phyloP scores from a whole-genome alignment of 2,797 vertebrate genomes.

The Poeciliopsis gracilis region DNA sequence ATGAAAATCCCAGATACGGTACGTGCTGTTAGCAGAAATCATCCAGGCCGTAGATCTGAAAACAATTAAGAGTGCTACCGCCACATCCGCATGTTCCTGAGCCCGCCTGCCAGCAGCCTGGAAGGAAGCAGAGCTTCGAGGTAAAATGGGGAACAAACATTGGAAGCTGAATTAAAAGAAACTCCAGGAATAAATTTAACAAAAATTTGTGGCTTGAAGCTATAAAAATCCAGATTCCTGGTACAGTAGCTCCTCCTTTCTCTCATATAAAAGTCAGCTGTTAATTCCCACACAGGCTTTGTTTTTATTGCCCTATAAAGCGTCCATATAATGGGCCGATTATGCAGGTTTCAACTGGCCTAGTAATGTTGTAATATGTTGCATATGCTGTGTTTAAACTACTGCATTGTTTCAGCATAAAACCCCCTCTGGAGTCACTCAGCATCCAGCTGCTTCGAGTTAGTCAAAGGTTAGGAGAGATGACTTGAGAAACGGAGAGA shows the following conservation, averaged over 20 bases:
- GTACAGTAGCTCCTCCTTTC: slow-evolving; percentile 21
- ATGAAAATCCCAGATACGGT: slow-evolving; percentile 13
- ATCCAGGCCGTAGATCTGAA: slow-evolving; percentile 64
- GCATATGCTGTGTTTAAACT: slow-evolving; percentile 17
- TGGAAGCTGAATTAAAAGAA: not conserved
- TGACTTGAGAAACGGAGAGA: not conserved
- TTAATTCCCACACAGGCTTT: slow-evolving; percentile 30
- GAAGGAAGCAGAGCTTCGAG: not conserved
- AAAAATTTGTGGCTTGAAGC: slow-evolving; percentile 5
- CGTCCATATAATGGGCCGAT: slow-evolving; percentile 30
- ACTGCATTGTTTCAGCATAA: slow-evolving; percentile 8
- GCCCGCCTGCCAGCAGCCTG: slow-evolving; percentile 33
- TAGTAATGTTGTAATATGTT: slow-evolving; percentile 24
- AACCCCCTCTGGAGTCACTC: slow-evolving; percentile 22
- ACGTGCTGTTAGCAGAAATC: slow-evolving; percentile 9
- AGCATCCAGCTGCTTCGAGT: slow-evolving; percentile 57
- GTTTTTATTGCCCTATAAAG: slow-evolving; percentile 43
- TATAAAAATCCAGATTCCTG: slow-evolving; percentile 12
- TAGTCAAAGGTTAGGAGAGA: slow-evolving; percentile 35
- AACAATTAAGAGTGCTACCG: slow-evolving; percentile 73
- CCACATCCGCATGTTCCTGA: slow-evolving; percentile 70
- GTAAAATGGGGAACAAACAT: not conserved
- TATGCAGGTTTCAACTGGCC: slow-evolving; percentile 29
- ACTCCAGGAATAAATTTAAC: slow-evolving; percentile 7
- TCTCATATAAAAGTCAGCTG: not conserved